Conservation (phyloP, 2,888 invertebrate genomes). For the Drosophila kanekoi region DNA sequence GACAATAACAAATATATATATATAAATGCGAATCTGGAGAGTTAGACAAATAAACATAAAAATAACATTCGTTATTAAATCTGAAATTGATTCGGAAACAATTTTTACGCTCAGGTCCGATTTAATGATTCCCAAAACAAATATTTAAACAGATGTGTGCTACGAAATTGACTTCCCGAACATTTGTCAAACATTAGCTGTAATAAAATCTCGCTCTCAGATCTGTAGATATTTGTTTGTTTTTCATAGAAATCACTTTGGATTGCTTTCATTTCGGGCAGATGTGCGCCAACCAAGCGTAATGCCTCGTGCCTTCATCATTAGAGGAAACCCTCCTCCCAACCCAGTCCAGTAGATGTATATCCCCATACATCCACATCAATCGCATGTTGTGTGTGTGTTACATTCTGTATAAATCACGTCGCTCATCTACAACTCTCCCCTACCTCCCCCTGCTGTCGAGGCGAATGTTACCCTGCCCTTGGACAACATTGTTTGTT, state of each 20-base stretch:
- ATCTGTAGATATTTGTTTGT: conserved; percentile 1
- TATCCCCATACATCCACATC: conserved; percentile 31
- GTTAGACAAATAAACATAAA: too few species aligned
- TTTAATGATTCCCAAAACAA: neutral
- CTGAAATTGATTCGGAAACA: too few species aligned
- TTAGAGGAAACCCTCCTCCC: neutral
- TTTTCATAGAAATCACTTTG: conserved; percentile 3
- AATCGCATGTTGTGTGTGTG: conserved; percentile 47
- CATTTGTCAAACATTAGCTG: neutral
- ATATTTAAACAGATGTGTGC: neutral
- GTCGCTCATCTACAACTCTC: conserved; percentile 44
- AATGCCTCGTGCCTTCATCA: conserved; percentile 14
- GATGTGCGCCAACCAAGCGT: conserved; percentile 12
- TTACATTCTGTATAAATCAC: conserved; percentile 57
- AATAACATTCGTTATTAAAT: too few species aligned
- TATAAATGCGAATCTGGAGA: too few species aligned
- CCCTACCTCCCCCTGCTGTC: too few species aligned
- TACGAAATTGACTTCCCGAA: neutral
- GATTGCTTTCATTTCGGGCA: neutral
- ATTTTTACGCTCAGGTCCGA: too few species aligned
- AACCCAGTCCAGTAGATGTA: neutral
- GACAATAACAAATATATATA: too few species aligned
- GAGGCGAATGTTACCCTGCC: neutral
- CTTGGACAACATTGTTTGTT: conserved; percentile 29
- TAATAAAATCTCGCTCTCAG: neutral